These are phyloP conservation scores for Xiphophorus birchmanni DNA, from an alignment of 2,797 vertebrate species.

Conservation along the genomic window DNA sequence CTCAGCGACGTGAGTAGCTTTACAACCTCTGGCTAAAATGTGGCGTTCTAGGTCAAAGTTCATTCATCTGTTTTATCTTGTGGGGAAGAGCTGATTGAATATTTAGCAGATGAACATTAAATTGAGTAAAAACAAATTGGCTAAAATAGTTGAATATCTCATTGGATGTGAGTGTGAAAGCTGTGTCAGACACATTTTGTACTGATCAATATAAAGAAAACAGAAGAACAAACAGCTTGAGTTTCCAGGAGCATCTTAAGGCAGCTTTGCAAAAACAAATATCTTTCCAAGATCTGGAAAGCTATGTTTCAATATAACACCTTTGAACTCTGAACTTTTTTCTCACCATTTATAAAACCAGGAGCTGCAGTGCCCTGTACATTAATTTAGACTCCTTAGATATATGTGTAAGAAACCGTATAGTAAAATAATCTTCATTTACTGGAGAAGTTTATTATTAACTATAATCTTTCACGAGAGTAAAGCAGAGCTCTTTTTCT, in stretches of 20 bases:
- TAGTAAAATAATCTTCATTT: neutral
- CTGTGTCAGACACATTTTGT: too few relatives aligned
- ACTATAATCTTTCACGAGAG: neutral
- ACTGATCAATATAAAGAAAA: neutral
- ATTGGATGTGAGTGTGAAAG: too few relatives aligned
- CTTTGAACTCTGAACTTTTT: neutral
- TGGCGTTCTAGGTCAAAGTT: conserved; percentile 11
- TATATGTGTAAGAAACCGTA: neutral
- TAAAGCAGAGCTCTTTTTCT: neutral
- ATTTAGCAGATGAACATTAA: neutral
- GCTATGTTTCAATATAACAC: neutral
- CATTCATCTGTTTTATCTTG: neutral
- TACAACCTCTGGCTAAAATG: conserved; percentile 34
- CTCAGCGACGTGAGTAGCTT: conserved; percentile 37
- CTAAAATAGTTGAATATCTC: neutral
- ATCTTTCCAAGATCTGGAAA: neutral
- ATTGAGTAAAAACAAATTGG: neutral
- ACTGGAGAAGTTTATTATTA: neutral
- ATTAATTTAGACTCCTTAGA: neutral
- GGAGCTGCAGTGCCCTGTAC: neutral
- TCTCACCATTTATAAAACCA: neutral
- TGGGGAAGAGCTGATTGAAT: neutral
- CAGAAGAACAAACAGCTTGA: neutral
- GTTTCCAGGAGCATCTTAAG: neutral
- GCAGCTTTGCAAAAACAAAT: neutral